A percentile compares a stretch with the other conserved stretches of the same genome.
Evolutionary conservation across 2,797 vertebrate genomes (phyloP).

Genomic region (Delichon dasypus): DNA sequence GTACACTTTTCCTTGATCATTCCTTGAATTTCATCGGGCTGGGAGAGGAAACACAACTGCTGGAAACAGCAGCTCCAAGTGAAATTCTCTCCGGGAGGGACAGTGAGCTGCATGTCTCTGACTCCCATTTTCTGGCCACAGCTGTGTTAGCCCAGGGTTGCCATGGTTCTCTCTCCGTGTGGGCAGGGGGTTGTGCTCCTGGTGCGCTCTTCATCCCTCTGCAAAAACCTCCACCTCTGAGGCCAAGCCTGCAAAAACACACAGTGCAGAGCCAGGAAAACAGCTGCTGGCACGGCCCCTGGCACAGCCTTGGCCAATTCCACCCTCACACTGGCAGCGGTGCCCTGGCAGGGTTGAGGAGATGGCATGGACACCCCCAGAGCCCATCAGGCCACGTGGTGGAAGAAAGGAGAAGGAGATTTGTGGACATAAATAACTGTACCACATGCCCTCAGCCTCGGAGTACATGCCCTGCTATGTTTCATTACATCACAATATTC

Average conservation of each 20-base stretch:
- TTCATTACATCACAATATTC: neutral
- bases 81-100: neutral
- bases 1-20: neutral
- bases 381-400: rapidly evolving
- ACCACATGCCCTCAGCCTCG: rapidly evolving
- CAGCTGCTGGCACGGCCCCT: neutral
- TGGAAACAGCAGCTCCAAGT: neutral
- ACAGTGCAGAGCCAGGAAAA: neutral
- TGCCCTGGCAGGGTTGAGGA: neutral
- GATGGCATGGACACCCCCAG: neutral
- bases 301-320: neutral
- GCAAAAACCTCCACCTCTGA: neutral
- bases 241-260: neutral
- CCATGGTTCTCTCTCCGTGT: neutral
- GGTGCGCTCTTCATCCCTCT: neutral
- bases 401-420: neutral
- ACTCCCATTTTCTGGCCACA: neutral
- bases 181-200: neutral
- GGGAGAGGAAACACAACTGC: neutral
- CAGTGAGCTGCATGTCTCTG: neutral
- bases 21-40: neutral
- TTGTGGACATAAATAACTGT: neutral
- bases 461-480: neutral
- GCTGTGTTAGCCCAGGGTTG: neutral
- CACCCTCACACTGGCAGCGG: neutral